A percentile compares a stretch with the other conserved stretches of the same genome.
These are phyloP conservation scores for Hydriomena furcata DNA, from an alignment of 2,888 invertebrate species.

Conservation along the genomic window DNA sequence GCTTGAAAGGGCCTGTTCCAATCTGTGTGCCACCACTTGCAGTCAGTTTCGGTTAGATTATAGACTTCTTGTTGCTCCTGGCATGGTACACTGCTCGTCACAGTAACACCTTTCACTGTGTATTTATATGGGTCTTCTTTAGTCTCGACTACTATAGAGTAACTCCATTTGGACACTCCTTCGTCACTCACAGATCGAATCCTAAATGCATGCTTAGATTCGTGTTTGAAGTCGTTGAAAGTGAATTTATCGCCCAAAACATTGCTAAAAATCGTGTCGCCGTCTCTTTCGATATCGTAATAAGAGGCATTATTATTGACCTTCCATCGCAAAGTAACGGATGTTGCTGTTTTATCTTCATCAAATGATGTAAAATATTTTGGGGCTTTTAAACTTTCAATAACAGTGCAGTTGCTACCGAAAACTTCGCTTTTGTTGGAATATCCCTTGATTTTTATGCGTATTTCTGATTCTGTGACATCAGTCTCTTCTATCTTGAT, in stretches of 20 bases:
- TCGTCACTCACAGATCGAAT: conserved; percentile 54
- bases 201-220: conserved; percentile 57
- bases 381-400: conserved; percentile 44
- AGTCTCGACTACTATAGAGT: conserved; percentile 48
- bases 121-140: conserved; percentile 50
- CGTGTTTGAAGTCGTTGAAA: conserved; percentile 52
- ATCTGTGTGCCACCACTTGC: conserved; percentile 54
- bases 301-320: conserved; percentile 42
- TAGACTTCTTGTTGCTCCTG: conserved; percentile 49
- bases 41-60: conserved; percentile 46
- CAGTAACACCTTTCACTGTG: conserved; percentile 50
- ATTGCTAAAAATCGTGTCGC: conserved; percentile 53
- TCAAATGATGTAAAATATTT: conserved; percentile 42
- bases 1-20: conserved; percentile 47
- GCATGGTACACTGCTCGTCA: conserved; percentile 52
- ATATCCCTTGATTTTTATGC: conserved; percentile 61
- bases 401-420: conserved; percentile 42
- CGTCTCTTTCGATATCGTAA: conserved; percentile 71
- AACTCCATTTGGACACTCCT: conserved; percentile 67
- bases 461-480: conserved; percentile 55
- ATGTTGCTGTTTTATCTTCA: conserved; percentile 47
- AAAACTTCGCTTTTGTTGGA: conserved; percentile 47
- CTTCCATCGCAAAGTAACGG: conserved; percentile 58
- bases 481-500: conserved; percentile 62
- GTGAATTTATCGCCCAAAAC: conserved; percentile 47